phyloP scores from a whole-genome alignment of 2,797 vertebrate species.

The Melanogrammus aeglefinus region DNA sequence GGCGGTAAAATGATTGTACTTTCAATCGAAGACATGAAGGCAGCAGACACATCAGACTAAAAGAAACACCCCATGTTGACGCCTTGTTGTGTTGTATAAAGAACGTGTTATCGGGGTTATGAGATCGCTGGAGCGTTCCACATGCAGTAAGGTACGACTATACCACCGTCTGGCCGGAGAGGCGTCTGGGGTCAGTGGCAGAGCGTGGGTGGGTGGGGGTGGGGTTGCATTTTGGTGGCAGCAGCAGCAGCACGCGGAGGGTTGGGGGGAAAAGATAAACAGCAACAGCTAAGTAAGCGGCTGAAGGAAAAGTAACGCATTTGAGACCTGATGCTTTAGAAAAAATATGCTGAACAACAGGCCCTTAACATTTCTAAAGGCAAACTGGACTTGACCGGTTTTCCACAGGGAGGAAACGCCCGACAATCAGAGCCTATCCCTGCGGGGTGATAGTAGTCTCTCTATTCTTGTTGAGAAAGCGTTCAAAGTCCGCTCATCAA shows the following conservation, averaged over 20 bases:
- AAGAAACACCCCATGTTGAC: conserved; percentile 56
- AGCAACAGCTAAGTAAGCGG: conserved; percentile 39
- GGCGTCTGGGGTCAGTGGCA: conserved; percentile 71
- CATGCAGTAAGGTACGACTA: conserved; percentile 74
- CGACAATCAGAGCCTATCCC: conserved; percentile 16
- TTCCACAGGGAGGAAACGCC: conserved; percentile 40
- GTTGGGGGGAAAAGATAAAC: conserved; percentile 24
- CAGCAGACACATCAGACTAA: conserved; percentile 41
- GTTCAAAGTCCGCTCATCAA: background rate
- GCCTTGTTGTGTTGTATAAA: conserved; percentile 46
- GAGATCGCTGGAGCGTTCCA: conserved; percentile 59
- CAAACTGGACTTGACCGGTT: conserved; percentile 36
- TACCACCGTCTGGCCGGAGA: conserved; percentile 71
- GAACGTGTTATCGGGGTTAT: conserved; percentile 61
- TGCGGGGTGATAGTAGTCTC: conserved; percentile 13
- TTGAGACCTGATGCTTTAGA: conserved; percentile 48
- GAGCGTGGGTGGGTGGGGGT: conserved; percentile 63
- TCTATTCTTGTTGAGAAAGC: background rate
- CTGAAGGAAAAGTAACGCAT: conserved; percentile 54
- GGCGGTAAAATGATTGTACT: conserved; percentile 73
- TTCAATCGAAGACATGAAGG: conserved; percentile 65
- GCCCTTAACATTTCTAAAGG: conserved; percentile 46
- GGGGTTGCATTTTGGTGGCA: conserved; percentile 61
- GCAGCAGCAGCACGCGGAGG: conserved; percentile 68
- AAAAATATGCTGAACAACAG: conserved; percentile 54